Conservation (phyloP, 2,113 vertebrate genomes). For the Petrocephalus microphthalmus region DNA sequence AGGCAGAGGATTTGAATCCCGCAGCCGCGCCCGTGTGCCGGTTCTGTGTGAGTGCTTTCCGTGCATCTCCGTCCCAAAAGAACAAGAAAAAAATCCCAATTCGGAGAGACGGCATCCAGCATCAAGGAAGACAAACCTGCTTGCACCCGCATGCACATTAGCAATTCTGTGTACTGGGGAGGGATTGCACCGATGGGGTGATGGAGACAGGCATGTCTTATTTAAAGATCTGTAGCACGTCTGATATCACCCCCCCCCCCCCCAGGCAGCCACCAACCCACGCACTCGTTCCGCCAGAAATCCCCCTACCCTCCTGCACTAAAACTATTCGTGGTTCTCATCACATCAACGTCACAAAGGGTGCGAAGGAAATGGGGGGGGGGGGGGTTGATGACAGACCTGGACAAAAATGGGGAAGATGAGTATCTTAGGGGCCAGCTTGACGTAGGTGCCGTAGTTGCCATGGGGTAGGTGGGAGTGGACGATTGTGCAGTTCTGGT, state of each 20-base stretch:
- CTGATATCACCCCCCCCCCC: neutral
- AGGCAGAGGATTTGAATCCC: neutral
- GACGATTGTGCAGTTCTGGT: constrained; percentile 82
- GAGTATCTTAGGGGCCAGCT: constrained; percentile 81
- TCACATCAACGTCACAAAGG: neutral
- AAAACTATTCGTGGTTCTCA: neutral
- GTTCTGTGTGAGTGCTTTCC: neutral
- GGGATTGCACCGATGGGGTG: neutral
- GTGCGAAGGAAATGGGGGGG: neutral
- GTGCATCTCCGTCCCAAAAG: neutral
- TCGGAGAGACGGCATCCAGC: neutral
- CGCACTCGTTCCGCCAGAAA: neutral
- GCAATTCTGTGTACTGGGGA: neutral
- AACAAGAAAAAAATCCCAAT: neutral
- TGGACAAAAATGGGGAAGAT: constrained; percentile 92
- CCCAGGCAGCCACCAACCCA: neutral
- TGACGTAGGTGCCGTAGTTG: constrained; percentile 79
- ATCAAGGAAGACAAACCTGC: neutral
- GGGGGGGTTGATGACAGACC: constrained; percentile 52
- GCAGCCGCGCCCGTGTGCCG: neutral
- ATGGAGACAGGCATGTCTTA: neutral
- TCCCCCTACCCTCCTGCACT: neutral
- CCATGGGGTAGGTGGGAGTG: constrained; percentile 70
- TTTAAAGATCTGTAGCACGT: neutral
- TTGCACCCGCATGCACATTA: neutral